Evolutionary conservation across 2,888 invertebrate species (phyloP).

Genomic region (Atethmia centrago): DNA sequence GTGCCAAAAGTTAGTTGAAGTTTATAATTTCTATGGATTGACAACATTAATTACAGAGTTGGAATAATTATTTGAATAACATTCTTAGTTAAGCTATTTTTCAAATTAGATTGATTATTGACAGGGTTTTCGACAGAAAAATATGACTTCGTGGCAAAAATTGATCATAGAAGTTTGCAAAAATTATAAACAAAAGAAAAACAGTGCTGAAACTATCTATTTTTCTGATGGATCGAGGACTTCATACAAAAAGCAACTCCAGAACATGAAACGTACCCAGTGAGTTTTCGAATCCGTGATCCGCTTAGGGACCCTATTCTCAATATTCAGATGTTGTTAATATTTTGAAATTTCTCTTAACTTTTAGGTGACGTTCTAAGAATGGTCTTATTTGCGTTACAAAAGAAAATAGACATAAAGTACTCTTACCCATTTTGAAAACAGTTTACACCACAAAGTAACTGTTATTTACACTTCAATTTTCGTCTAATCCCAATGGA

Average conservation of each 20-base stretch:
- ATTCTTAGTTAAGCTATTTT: neutral
- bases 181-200: neutral
- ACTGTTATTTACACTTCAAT: neutral
- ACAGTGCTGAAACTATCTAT: neutral
- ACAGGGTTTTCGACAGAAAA: neutral
- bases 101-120: neutral
- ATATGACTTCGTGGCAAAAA: neutral
- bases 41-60: too few species aligned
- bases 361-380: too few species aligned
- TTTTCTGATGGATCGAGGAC: neutral
- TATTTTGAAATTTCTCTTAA: neutral
- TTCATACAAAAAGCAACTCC: neutral
- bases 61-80: too few species aligned
- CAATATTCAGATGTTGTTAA: neutral
- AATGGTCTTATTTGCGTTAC: neutral
- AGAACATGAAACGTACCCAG: neutral
- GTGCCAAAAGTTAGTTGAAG: too few species aligned
- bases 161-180: neutral
- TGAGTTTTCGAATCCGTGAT: neutral
- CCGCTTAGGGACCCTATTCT: neutral
- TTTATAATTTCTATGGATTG: too few species aligned
- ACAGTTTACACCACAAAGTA: neutral
- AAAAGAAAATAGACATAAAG: neutral
- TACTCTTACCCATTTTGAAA: conserved; percentile 29
- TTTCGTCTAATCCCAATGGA: neutral